These are phyloP conservation scores for Centrocercus urophasianus DNA, from an alignment of 2,113 vertebrate genomes.

Conservation along the genomic window DNA sequence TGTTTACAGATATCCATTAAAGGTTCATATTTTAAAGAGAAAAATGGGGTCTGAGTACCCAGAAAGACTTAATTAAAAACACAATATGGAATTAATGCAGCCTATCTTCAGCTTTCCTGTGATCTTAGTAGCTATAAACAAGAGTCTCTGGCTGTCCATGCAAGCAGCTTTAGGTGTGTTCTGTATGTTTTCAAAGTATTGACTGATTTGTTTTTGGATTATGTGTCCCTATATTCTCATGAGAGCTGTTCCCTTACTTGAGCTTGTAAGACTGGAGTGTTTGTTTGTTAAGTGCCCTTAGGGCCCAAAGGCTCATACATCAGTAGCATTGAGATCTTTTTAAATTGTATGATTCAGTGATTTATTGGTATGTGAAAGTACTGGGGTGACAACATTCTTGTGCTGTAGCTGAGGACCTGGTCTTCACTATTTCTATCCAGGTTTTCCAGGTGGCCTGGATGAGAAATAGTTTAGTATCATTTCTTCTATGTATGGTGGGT, in stretches of 20 bases:
- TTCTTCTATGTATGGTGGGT: not conserved
- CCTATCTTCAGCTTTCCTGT: not conserved
- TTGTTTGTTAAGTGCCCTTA: not conserved
- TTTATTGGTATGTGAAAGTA: not conserved
- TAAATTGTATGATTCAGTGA: too few species aligned
- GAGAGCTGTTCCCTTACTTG: constrained; percentile 1
- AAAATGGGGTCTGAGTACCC: constrained; percentile 35
- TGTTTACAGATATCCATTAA: constrained; percentile 25
- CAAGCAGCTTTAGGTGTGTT: not conserved
- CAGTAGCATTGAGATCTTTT: not conserved
- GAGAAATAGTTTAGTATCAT: not conserved
- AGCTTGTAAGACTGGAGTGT: not conserved
- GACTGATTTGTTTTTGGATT: not conserved
- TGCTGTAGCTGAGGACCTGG: not conserved
- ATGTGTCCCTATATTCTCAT: not conserved
- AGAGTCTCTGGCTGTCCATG: not conserved
- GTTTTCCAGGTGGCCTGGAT: not conserved
- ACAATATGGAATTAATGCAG: constrained; percentile 16
- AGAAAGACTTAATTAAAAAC: constrained; percentile 55
- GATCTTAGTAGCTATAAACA: not conserved
- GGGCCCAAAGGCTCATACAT: not conserved
- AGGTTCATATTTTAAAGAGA: not conserved
- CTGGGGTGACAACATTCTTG: not conserved
- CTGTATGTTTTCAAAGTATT: not conserved
- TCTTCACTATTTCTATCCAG: not conserved